Base-by-base conservation (phyloP, 1,140 invertebrate species). In the Drosophila yakuba region DNA sequence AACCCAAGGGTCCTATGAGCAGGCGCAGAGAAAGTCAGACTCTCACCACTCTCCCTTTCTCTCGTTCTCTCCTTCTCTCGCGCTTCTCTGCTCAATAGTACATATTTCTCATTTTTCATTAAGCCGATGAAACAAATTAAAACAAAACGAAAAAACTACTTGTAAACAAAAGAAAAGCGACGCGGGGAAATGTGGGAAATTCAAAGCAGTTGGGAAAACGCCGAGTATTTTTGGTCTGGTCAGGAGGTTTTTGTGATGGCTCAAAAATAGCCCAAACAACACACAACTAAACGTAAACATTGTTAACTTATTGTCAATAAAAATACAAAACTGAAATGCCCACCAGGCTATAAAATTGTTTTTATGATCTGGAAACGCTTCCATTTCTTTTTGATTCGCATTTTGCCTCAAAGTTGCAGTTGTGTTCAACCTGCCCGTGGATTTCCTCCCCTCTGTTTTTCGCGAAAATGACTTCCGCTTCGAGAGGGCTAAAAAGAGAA, bases 291-390 rank as follows among this genome's bases (percentile, higher is more conserved):
- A 83, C 76, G 83, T 88, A 88, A 88, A 88, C 83, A 88, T 83
- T 88, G 83, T 88, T 88, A 89, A 76, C 79, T 82, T 82, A 83
- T 77, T 88, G 83, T 69, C 83, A 79, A 88, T 88, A 89, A 89
- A 86, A 88, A 89, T 68, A 86, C 74, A 86, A 83, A 68, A 59
- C 51, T 54, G 45, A 64, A 83, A 77, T 85, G 59, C 80, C 67
- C 64, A 32, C 52, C 55, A 41, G 67, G 56, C 57, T 57, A 83
- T 89, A 67, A 77, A 89, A 83, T 77, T 80, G 80, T 84, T 76
- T 83, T 88, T 83, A 84, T 80, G 75, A 74, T 62, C 71, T 58
- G 67, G 73, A 79, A 88, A 78, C 62, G 58, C 58, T 79, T 85
- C 36, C 68, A 66, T 78, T 81, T 62, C 55, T 20, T 35, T 59